Evolutionary conservation across 1,140 invertebrate species (phyloP).

Genomic region (Micrasema minimum): DNA sequence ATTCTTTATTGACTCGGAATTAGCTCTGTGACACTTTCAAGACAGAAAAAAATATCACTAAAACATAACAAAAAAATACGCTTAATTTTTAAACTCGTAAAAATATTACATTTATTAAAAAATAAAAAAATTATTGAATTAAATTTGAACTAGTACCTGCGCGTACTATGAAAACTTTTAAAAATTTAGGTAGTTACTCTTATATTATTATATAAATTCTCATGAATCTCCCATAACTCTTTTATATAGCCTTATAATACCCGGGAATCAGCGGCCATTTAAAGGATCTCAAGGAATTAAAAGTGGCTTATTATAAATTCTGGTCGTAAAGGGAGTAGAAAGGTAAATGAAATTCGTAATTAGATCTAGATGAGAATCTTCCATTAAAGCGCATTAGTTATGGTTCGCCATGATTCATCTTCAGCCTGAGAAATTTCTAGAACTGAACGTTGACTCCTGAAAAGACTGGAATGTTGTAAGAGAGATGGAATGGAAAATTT

Average conservation of each 20-base stretch:
- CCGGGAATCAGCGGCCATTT: neutral
- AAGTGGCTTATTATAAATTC: conserved; percentile 2
- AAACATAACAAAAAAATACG: too few species aligned
- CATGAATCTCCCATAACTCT: neutral
- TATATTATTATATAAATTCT: neutral
- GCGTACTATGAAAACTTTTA: neutral
- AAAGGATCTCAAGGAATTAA: neutral
- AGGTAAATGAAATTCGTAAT: conserved; percentile 25
- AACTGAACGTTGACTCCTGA: conserved; percentile 16
- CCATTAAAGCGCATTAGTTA: conserved; percentile 30
- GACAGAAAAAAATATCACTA: too few species aligned
- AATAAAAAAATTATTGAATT: neutral
- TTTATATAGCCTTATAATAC: neutral
- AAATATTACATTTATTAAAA: too few species aligned
- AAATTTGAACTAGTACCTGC: neutral
- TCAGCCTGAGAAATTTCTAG: neutral
- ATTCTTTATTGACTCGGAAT: too few species aligned
- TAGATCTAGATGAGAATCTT: conserved; percentile 7
- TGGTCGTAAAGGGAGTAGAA: neutral
- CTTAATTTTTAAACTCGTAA: too few species aligned
- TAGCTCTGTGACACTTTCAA: too few species aligned
- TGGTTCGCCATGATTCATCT: conserved; percentile 1
- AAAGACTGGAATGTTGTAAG: neutral
- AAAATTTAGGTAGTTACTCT: neutral
- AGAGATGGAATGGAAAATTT: conserved; percentile 1